These are phyloP conservation scores for Pararge aegeria DNA, from an alignment of 1,140 invertebrate species.

Conservation along the genomic window DNA sequence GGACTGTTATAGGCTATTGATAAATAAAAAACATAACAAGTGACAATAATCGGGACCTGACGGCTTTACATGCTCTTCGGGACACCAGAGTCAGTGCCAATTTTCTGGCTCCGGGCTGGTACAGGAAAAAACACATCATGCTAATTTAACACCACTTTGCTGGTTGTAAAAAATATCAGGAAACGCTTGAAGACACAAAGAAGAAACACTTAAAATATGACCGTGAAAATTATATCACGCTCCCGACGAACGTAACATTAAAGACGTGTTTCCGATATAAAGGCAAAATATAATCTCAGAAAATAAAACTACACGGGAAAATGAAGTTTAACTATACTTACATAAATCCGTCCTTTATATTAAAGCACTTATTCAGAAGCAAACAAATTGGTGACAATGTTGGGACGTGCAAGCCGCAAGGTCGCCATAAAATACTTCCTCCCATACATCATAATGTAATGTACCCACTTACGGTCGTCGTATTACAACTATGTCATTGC, in stretches of 20 bases:
- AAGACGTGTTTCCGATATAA: conserved; percentile 30
- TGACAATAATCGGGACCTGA: no score
- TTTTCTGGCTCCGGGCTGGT: background rate
- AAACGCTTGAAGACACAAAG: conserved; percentile 41
- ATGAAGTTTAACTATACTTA: background rate
- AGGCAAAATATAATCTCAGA: background rate
- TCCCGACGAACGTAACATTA: conserved; percentile 35
- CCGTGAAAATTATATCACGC: conserved; percentile 45
- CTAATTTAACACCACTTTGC: conserved; percentile 22
- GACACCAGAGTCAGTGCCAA: no score
- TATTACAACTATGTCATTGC: conserved; percentile 69
- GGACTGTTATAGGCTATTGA: no score
- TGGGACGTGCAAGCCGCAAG: conserved; percentile 1
- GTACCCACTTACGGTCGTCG: conserved; percentile 11
- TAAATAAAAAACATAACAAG: no score
- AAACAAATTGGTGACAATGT: background rate
- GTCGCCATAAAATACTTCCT: conserved; percentile 16
- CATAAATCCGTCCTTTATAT: background rate
- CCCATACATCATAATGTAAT: conserved; percentile 11
- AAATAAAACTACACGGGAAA: conserved; percentile 3
- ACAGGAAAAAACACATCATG: conserved; percentile 1
- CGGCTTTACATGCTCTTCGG: no score
- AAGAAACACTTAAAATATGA: conserved; percentile 54
- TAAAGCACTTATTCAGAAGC: background rate
- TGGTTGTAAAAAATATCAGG: conserved; percentile 43